These are phyloP conservation scores for Drosophila tsacasi DNA, from an alignment of 1,140 invertebrate genomes.

Conservation along the genomic window DNA sequence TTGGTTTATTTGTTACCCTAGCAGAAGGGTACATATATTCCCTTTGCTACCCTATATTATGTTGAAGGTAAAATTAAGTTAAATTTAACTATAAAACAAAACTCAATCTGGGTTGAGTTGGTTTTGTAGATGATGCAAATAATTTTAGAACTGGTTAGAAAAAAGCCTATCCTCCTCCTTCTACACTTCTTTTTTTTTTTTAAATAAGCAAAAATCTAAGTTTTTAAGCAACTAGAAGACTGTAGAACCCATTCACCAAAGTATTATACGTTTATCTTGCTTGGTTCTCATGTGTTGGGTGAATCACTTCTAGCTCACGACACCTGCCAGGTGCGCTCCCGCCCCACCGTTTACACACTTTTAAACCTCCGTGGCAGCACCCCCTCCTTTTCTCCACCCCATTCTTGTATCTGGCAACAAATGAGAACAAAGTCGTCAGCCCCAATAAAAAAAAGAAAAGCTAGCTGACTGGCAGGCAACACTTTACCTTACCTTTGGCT, in stretches of 20 bases:
- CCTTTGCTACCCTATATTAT: neutral
- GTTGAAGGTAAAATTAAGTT: accelerated
- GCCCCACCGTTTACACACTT: slow-evolving; percentile 14
- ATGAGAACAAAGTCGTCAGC: slow-evolving; percentile 46
- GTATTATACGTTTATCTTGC: slow-evolving; percentile 1
- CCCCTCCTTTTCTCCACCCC: neutral
- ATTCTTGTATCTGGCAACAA: slow-evolving; percentile 20
- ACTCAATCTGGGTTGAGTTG: no score
- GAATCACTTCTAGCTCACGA: slow-evolving; percentile 45
- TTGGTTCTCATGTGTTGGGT: slow-evolving; percentile 9
- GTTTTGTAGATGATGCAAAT: no score
- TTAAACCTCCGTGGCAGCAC: neutral
- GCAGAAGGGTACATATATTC: neutral
- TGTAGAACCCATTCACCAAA: neutral
- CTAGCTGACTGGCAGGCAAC: slow-evolving; percentile 26
- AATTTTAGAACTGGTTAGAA: no score
- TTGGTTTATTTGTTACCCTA: slow-evolving; percentile 13
- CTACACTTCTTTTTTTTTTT: neutral
- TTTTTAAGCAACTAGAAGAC: neutral
- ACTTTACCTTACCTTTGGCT: slow-evolving; percentile 31
- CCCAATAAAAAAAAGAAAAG: slow-evolving; percentile 22
- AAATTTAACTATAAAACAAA: no score
- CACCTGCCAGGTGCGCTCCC: slow-evolving; percentile 14
- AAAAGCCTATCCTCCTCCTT: no score
- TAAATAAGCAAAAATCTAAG: neutral